These are phyloP conservation scores for Griposia aprilina DNA, from an alignment of 2,888 invertebrate species.

Conservation along the genomic window DNA sequence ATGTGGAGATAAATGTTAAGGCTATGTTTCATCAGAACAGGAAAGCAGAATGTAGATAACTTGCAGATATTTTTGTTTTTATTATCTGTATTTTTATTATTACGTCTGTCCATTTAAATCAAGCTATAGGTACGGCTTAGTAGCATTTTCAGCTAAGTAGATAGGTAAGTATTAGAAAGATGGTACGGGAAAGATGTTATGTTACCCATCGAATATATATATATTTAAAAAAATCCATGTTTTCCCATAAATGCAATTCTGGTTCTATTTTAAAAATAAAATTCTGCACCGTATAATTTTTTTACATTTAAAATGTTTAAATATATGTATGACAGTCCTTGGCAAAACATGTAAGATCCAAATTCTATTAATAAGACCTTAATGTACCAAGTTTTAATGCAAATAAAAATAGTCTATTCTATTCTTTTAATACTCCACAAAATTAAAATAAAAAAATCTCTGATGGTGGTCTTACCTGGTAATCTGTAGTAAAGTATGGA, in stretches of 20 bases:
- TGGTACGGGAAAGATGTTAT: no score
- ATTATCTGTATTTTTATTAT: neutral
- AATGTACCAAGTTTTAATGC: neutral
- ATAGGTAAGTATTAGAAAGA: no score
- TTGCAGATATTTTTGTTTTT: neutral
- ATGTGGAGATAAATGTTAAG: neutral
- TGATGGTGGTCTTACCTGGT: constrained; percentile 88
- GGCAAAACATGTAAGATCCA: neutral
- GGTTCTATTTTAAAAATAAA: neutral
- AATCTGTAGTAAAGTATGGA: constrained; percentile 90
- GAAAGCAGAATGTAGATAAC: neutral
- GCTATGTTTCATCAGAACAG: neutral
- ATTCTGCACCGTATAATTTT: neutral
- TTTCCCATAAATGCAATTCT: neutral
- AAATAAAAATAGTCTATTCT: neutral
- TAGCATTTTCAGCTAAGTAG: no score
- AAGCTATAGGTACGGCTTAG: neutral
- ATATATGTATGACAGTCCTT: neutral
- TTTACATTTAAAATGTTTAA: neutral
- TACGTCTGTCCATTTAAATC: neutral
- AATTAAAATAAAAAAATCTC: neutral
- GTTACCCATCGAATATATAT: no score
- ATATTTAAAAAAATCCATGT: no score
- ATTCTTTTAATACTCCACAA: neutral
- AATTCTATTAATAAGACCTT: no score